A percentile compares a stretch with the other conserved stretches of the same genome.
Conservation (phyloP, 2,113 vertebrate species). For the Boleophthalmus pectinirostris region DNA sequence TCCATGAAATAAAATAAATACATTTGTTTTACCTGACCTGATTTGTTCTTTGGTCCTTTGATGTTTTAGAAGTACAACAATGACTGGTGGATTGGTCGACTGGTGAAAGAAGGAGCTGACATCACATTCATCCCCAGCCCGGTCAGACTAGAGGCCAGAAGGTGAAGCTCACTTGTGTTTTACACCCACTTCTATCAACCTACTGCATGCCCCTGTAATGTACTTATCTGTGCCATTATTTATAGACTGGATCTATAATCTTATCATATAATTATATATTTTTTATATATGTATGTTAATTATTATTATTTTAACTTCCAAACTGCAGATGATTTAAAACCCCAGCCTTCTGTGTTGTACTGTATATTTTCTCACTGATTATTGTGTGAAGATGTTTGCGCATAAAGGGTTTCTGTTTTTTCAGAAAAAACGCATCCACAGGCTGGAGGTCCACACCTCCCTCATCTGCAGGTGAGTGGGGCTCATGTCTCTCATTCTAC, state of each 20-base stretch:
- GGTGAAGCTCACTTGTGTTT: constrained; percentile 84
- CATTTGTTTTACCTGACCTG: neutral
- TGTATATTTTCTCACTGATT: constrained; percentile 43
- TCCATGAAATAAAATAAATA: neutral
- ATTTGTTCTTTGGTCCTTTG: neutral
- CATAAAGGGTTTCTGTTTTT: constrained; percentile 54
- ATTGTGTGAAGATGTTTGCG: constrained; percentile 42
- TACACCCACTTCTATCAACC: constrained; percentile 4
- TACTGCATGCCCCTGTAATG: neutral
- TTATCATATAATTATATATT: neutral
- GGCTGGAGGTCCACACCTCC: constrained; percentile 91
- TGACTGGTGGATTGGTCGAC: constrained; percentile 96
- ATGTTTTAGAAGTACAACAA: constrained; percentile 89
- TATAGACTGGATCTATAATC: neutral
- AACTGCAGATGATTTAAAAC: neutral
- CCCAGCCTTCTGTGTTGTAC: neutral
- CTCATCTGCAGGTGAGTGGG: constrained; percentile 87
- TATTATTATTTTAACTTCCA: neutral
- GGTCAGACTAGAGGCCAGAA: constrained; percentile 91
- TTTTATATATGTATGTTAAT: too few relatives aligned
- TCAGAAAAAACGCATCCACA: constrained; percentile 89
- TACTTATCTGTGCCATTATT: neutral
- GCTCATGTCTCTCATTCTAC: neutral
- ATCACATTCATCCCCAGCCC: constrained; percentile 96
- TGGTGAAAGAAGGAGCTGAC: constrained; percentile 95